phyloP scores from a whole-genome alignment of 2,113 vertebrate genomes.

The Gymnogyps californianus region DNA sequence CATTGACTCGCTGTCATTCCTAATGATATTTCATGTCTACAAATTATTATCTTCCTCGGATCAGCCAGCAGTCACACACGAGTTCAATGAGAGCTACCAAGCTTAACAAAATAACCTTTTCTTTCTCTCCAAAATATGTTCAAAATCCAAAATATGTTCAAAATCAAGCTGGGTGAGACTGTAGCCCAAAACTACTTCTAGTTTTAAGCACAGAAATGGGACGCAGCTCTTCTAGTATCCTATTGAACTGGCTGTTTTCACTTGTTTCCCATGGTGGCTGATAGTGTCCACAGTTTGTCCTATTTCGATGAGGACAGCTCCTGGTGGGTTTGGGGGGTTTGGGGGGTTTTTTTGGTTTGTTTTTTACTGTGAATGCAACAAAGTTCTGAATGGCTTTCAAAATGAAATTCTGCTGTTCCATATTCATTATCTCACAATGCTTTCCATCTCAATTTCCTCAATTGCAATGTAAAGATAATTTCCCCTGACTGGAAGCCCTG shows the following conservation, averaged over 20 bases:
- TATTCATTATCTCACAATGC: background rate
- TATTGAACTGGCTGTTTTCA: background rate
- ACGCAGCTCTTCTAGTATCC: background rate
- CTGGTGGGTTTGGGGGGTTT: background rate
- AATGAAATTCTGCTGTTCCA: background rate
- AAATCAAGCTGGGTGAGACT: background rate
- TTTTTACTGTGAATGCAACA: background rate
- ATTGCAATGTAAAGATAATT: background rate
- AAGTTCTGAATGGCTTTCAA: background rate
- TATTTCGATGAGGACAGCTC: background rate
- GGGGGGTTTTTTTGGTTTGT: rapidly evolving
- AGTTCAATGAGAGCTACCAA: background rate
- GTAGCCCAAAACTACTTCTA: background rate
- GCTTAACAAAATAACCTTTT: background rate
- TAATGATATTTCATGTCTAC: background rate
- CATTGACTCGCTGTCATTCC: background rate
- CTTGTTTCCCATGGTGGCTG: rapidly evolving
- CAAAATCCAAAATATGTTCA: background rate
- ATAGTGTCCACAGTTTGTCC: background rate
- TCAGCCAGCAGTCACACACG: background rate
- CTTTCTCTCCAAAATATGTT: background rate
- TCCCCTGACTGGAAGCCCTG: background rate
- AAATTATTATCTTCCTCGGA: background rate
- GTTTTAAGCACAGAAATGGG: background rate
- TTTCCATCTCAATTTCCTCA: background rate